phyloP scores from a whole-genome alignment of 2,113 vertebrate species.

The Toxotes chatareus region DNA sequence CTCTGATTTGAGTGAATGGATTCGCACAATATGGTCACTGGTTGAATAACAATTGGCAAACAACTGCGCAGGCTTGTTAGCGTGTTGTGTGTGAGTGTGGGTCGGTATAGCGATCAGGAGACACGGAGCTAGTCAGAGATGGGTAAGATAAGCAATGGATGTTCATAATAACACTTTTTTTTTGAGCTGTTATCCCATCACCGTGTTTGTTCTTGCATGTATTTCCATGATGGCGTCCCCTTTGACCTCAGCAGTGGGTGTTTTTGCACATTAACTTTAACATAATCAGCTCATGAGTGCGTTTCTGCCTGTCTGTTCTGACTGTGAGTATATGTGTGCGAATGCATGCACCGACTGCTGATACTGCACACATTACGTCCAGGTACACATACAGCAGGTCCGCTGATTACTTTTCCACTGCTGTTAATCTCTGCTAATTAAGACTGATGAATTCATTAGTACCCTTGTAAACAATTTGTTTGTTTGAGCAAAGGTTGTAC shows the following conservation, averaged over 20 bases:
- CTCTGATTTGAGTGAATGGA: conserved; percentile 67
- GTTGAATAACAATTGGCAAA: conserved; percentile 67
- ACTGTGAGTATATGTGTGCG: not conserved
- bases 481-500: conserved; percentile 84
- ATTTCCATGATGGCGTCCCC: not conserved
- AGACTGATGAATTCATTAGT: conserved; percentile 88
- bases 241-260: conserved; percentile 25
- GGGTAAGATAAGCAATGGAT: conserved; percentile 5
- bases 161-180: conserved; percentile 3
- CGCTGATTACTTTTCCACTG: conserved; percentile 59
- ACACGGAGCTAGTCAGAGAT: not conserved
- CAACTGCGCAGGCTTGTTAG: not conserved
- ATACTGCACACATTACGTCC: conserved; percentile 25
- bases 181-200: not conserved
- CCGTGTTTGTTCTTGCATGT: conserved; percentile 20
- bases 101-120: not conserved
- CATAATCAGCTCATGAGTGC: conserved; percentile 32
- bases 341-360: conserved; percentile 7
- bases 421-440: conserved; percentile 81
- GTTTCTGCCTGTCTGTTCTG: conserved; percentile 8
- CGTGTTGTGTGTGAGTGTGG: conserved; percentile 3
- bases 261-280: conserved; percentile 26
- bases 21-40: conserved; percentile 57
- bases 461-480: conserved; percentile 85
- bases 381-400: conserved; percentile 37